Percentiles rank a stretch among this genome's conserved stretches.
phyloP scores from a whole-genome alignment of 2,113 vertebrate genomes.

The Heliornis fulica region DNA sequence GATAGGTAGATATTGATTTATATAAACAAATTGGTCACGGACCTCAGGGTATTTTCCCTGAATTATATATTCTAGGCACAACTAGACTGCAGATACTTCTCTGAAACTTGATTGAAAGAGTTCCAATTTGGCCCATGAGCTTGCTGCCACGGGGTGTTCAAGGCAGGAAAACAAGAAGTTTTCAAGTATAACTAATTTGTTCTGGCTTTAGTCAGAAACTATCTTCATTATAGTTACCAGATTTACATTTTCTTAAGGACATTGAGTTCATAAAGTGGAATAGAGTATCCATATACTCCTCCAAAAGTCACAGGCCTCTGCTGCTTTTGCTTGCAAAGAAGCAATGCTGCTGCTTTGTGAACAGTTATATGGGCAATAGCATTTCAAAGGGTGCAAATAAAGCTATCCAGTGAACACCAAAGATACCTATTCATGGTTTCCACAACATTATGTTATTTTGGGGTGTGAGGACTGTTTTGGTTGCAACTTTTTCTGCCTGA shows the following conservation, averaged over 20 bases:
- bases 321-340: not conserved
- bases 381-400: not conserved
- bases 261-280: not conserved
- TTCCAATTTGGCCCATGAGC: not conserved
- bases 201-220: conserved; percentile 45
- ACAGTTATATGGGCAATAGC: not conserved
- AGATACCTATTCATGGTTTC: not conserved
- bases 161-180: not conserved
- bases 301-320: not conserved
- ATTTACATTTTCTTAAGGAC: not conserved
- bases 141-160: not conserved
- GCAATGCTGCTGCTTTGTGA: not conserved
- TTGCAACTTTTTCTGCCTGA: not conserved
- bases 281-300: not conserved
- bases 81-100: not conserved
- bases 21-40: not conserved
- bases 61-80: not conserved
- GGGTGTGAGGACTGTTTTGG: not conserved
- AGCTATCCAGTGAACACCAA: not conserved
- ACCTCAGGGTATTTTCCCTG: not conserved
- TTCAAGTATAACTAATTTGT: conserved; percentile 41
- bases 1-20: not conserved
- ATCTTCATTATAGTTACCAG: not conserved
- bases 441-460: not conserved
- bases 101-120: conserved; percentile 19